Evolutionary conservation across 2,797 vertebrate genomes (phyloP), one percentile per base, ranked within the genome.

Genomic region (Microtus obscurus): DNA sequence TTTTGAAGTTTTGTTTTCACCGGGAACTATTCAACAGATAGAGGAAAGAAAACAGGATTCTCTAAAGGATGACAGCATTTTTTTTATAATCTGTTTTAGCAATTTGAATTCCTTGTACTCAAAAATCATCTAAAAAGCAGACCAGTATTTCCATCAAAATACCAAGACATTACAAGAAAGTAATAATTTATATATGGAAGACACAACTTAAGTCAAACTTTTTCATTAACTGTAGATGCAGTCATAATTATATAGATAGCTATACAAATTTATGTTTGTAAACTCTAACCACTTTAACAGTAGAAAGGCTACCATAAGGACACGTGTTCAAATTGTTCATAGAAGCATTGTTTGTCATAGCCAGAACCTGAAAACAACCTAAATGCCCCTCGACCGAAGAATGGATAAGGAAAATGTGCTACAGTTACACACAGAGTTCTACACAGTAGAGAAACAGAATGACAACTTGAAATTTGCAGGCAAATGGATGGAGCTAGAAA

Each of bases 101-200:
- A 85, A 79, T 69, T 76, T 93, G 8, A 23, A 63, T 90, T 86
- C 19, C 19, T 78, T 95, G 67, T 74, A 61, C 40, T 48, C 67
- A 65, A 67, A 80, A 94, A 0, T 0, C 29, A 87, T 73, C 89
- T 95, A 10, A 91, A 89, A 97, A 91, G 8, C 67, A 85, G 2
- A 79, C 89, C 91, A 95, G 59, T 71, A 85, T 94, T 92, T 89
- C 17, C 6, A 25, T 83, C 45, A 95, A 80, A 77, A 11, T 37
- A 31, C 86, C 29, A 93, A 31, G 51, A 40, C 13, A 31, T 21
- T 90, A 65, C n/a, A 27, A 51, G 6, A 45, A 80, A 48, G 0
- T 27, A 67, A 21, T 61, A 2, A 1, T 43, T 31, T 87, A 2
- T 86, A 74, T 2, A 59, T 29, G 34, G 19, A 92, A 95, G 59